These are phyloP conservation scores for Brachypalpus laphriformis DNA, from an alignment of 2,888 invertebrate genomes.

Conservation along the genomic window DNA sequence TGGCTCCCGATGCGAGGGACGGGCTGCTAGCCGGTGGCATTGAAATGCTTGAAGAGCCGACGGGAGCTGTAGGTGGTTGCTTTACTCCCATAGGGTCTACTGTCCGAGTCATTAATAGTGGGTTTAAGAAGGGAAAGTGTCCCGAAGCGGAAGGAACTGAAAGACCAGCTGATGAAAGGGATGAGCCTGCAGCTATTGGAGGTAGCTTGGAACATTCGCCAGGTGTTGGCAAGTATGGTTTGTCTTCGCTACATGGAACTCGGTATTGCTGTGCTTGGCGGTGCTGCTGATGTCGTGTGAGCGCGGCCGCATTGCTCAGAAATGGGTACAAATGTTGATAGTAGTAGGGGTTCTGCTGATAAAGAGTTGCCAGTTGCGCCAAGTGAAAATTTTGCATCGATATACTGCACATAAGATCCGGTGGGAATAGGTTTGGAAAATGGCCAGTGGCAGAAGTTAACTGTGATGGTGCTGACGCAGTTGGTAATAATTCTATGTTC, in stretches of 20 bases:
- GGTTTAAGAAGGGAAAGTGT: constrained; percentile 32
- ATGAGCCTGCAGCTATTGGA: neutral
- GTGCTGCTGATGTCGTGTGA: constrained; percentile 36
- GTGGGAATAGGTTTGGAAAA: constrained; percentile 34
- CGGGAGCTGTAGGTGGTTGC: constrained; percentile 4
- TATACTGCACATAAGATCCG: constrained; percentile 73
- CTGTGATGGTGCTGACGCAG: constrained; percentile 1
- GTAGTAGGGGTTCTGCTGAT: constrained; percentile 76
- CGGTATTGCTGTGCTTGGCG: constrained; percentile 29
- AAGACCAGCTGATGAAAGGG: neutral
- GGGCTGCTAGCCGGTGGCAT: neutral
- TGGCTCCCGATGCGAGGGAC: neutral
- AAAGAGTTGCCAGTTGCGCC: constrained; percentile 75
- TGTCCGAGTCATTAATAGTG: constrained; percentile 11
- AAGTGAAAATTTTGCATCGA: constrained; percentile 76
- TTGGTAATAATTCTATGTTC: neutral
- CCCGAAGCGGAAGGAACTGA: neutral
- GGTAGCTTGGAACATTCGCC: constrained; percentile 1
- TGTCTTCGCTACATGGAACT: constrained; percentile 9
- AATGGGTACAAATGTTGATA: constrained; percentile 52
- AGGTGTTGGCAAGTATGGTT: neutral
- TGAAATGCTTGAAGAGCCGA: neutral
- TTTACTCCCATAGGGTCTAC: constrained; percentile 26
- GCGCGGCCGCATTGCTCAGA: constrained; percentile 17
- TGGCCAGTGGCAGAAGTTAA: neutral